Base-by-base conservation (phyloP, 1,140 invertebrate genomes). In the Temnothorax longispinosus region DNA sequence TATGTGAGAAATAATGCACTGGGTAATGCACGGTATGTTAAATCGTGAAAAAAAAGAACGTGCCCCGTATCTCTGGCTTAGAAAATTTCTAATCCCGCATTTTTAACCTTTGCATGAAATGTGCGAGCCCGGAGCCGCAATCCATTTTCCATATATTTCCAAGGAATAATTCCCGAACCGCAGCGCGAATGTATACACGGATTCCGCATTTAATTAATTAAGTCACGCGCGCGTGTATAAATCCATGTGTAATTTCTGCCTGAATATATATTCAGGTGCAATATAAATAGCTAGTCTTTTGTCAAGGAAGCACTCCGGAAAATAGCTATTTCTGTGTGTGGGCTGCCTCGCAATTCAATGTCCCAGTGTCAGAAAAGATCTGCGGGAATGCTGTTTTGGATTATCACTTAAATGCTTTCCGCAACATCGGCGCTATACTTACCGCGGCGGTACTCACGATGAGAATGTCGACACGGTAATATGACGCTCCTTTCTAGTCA, bases 151-250 rank as follows among this genome's bases (percentile, higher is more conserved):
- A 78, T 69, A 47, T 54, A 38, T 64, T 78, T 47, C 58, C 38
- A 27, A 27, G 74, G 71, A 64, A 88, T 80, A 82, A 89, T 80
- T 89, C 81, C 85, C 67, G 41, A 71, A 72, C 21, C 58, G 58
- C 21, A 21, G 21, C 21, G 21, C 10, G 75, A 89, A 85, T 86
- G 65, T 27, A 27, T 27, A 27, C 84, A 90, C 71, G 15, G 64
- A 58, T 88, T 58, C 15, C 47, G n/a, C 10, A 54, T 60, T 35
- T 85, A 80, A 91, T 91, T 88, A 85, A 90, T 90, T 87, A 87
- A 91, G 75, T 81, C 72, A 32, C 5, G 11, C 18, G 44, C 41
- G 44, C 78, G 0, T 32, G 54, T 44, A 6, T 6, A 6, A 76
- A 65, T 75, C 32, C 35, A 56, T 44, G 38, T n/a, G 41, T 81